phyloP scores from a whole-genome alignment of 2,888 invertebrate genomes.

The Linnaemya vulpina region DNA sequence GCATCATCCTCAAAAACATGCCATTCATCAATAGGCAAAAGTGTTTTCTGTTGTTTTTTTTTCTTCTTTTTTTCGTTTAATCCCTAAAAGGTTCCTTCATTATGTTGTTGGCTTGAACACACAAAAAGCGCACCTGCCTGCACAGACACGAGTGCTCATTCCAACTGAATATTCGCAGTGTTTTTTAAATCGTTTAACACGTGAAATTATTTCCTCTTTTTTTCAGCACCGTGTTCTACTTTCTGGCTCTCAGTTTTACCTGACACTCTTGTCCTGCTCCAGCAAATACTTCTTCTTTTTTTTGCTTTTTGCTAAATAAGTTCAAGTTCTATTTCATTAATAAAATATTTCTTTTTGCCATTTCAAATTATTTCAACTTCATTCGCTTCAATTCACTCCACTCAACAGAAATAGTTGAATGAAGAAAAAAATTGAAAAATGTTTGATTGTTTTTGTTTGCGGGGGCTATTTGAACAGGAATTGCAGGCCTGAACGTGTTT shows the following conservation, averaged over 20 bases:
- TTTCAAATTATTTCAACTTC: constrained; percentile 34
- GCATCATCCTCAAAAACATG: constrained; percentile 22
- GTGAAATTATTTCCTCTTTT: constrained; percentile 60
- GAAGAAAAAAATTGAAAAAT: constrained; percentile 17
- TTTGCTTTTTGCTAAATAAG: constrained; percentile 20
- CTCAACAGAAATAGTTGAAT: constrained; percentile 19
- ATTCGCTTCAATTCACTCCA: constrained; percentile 26
- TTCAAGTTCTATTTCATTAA: constrained; percentile 44
- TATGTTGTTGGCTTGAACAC: constrained; percentile 7
- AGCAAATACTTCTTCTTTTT: neutral
- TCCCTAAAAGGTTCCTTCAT: neutral
- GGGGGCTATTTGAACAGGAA: constrained; percentile 11
- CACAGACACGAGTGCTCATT: neutral
- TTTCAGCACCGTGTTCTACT: constrained; percentile 2
- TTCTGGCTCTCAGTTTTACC: neutral
- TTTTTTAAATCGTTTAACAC: constrained; percentile 59
- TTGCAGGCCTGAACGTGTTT: constrained; percentile 40
- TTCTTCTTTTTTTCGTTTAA: constrained; percentile 20
- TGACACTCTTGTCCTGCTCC: neutral
- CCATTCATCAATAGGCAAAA: constrained; percentile 47
- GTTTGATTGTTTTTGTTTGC: constrained; percentile 25
- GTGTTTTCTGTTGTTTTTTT: too few relatives aligned
- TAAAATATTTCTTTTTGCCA: neutral
- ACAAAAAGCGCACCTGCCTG: neutral
- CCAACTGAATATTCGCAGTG: constrained; percentile 48